Conservation (phyloP, 2,888 invertebrate genomes). For the Malthinus flaveolus region DNA sequence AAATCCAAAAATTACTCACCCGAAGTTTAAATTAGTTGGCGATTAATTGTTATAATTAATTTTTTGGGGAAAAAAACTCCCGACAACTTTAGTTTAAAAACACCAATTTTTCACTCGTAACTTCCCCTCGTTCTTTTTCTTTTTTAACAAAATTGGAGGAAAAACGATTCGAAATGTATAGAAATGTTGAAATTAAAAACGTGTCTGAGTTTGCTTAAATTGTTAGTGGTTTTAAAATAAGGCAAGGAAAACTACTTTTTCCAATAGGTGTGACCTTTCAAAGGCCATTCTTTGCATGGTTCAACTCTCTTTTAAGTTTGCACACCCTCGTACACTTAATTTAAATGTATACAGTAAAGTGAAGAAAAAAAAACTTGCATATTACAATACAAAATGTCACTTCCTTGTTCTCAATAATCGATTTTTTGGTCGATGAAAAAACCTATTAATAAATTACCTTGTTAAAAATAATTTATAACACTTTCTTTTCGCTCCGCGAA, state of each 20-base stretch:
- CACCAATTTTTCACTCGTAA: no score
- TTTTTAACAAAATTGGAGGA: not conserved
- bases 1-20: slow-evolving; percentile 1
- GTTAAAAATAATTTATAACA: no score
- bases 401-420: not conserved
- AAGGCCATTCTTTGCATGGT: slow-evolving; percentile 25
- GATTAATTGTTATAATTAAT: not conserved
- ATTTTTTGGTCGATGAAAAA: no score
- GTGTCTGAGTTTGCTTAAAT: slow-evolving; percentile 21
- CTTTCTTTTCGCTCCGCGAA: not conserved
- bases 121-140: not conserved
- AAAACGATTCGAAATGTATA: not conserved
- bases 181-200: slow-evolving; percentile 12
- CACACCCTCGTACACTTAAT: slow-evolving; percentile 24
- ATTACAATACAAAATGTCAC: not conserved
- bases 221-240: slow-evolving; percentile 23
- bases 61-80: no score
- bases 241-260: slow-evolving; percentile 31
- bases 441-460: no score
- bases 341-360: slow-evolving; percentile 3
- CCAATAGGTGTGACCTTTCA: slow-evolving; percentile 30
- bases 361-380: no score
- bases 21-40: not conserved
- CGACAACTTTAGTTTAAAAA: no score
- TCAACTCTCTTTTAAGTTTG: slow-evolving; percentile 21